Conservation (phyloP, 2,113 vertebrate species). For the Misgurnus anguillicaudatus region DNA sequence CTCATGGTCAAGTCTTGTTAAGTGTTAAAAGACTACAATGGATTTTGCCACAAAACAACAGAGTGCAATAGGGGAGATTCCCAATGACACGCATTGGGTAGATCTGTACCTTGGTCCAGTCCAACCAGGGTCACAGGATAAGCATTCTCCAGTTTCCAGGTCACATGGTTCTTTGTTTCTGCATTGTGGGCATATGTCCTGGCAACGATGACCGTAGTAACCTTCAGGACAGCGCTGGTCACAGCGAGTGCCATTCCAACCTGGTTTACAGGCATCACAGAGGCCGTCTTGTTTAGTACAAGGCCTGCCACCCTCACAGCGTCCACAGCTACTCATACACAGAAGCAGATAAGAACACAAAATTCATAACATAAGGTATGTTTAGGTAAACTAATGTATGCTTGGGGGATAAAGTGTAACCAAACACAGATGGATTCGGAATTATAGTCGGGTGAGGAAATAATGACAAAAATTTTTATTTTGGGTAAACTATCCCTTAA, state of each 20-base stretch:
- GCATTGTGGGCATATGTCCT: slow-evolving; percentile 80
- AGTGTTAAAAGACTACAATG: too few relatives aligned
- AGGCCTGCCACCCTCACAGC: slow-evolving; percentile 73
- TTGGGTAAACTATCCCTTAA: too few relatives aligned
- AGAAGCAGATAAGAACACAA: background rate
- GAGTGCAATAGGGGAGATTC: too few relatives aligned
- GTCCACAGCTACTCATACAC: slow-evolving; percentile 79
- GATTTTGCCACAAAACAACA: too few relatives aligned
- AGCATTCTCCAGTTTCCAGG: slow-evolving; percentile 77
- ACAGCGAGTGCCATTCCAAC: slow-evolving; percentile 88
- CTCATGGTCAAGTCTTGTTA: too few relatives aligned
- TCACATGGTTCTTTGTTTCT: slow-evolving; percentile 75
- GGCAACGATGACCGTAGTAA: slow-evolving; percentile 80
- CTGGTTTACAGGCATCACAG: slow-evolving; percentile 82
- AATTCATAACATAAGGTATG: background rate
- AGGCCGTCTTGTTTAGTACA: slow-evolving; percentile 82
- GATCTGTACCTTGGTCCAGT: slow-evolving; percentile 78
- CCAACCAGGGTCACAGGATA: slow-evolving; percentile 83
- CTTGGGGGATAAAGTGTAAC: too few relatives aligned
- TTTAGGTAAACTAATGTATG: background rate
- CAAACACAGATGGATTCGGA: too few relatives aligned
- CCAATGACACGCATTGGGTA: background rate
- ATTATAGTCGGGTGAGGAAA: too few relatives aligned
- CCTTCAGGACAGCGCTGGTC: slow-evolving; percentile 75
- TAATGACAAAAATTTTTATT: too few relatives aligned